Evolutionary conservation across 2,888 invertebrate species (phyloP).

Genomic region (Diarsia brunnea): DNA sequence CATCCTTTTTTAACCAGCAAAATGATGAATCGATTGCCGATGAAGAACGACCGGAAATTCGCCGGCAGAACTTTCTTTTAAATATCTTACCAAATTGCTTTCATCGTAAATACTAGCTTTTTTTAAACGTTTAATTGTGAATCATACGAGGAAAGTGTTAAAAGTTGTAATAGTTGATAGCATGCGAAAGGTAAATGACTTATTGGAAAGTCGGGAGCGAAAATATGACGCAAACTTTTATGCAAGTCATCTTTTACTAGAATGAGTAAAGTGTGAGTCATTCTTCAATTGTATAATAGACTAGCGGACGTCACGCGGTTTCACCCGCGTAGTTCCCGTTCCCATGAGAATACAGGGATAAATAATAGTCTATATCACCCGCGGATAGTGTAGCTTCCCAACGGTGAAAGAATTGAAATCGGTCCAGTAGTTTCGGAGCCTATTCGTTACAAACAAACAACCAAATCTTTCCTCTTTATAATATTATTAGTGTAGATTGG

Average conservation of each 20-base stretch:
- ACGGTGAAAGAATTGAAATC: too few relatives aligned
- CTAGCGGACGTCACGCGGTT: too few relatives aligned
- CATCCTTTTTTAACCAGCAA: conserved; percentile 16
- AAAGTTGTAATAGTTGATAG: conserved; percentile 20
- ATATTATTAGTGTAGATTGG: too few relatives aligned
- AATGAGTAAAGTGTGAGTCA: conserved; percentile 25
- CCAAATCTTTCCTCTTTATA: too few relatives aligned
- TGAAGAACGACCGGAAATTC: conserved; percentile 61
- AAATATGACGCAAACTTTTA: conserved; percentile 27
- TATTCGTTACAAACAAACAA: too few relatives aligned
- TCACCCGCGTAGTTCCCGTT: too few relatives aligned
- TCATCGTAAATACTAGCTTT: conserved; percentile 54
- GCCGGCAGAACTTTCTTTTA: conserved; percentile 58
- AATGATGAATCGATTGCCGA: conserved; percentile 32
- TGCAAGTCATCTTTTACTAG: conserved; percentile 20
- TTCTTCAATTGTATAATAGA: conserved; percentile 6
- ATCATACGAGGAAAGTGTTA: conserved; percentile 60
- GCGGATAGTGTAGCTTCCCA: too few relatives aligned
- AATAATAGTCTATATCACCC: too few relatives aligned
- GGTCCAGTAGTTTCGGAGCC: too few relatives aligned
- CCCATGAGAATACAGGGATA: too few relatives aligned
- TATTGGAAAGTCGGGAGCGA: conserved; percentile 42
- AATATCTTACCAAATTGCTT: conserved; percentile 59
- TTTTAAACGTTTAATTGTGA: conserved; percentile 48
- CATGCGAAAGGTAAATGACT: conserved; percentile 18